Conservation (phyloP, 2,888 invertebrate genomes). For the Acronicta aceris region DNA sequence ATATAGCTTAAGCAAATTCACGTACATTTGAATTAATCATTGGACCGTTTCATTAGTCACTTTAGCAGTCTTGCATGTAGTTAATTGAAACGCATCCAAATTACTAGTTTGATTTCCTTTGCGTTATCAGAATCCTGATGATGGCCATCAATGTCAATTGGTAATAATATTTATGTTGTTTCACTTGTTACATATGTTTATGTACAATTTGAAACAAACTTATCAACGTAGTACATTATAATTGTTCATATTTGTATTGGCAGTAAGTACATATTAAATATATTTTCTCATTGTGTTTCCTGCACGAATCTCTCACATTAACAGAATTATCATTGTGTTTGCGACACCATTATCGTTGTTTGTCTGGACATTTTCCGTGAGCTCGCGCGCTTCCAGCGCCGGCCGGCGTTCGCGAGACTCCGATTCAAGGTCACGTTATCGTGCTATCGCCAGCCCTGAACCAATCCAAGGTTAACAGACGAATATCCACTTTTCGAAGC, state of each 20-base stretch:
- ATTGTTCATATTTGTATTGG: conserved; percentile 53
- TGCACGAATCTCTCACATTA: conserved; percentile 52
- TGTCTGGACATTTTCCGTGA: conserved; percentile 84
- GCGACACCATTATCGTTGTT: conserved; percentile 80
- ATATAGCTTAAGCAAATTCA: conserved; percentile 71
- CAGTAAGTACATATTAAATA: conserved; percentile 58
- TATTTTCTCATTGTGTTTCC: conserved; percentile 68
- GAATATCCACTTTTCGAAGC: conserved; percentile 62
- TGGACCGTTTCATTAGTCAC: conserved; percentile 83
- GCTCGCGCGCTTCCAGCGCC: conserved; percentile 80
- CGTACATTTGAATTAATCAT: conserved; percentile 83
- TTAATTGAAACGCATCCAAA: conserved; percentile 85
- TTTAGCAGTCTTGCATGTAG: conserved; percentile 75
- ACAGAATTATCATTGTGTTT: conserved; percentile 69
- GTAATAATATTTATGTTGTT: conserved; percentile 40
- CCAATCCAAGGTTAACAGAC: conserved; percentile 74
- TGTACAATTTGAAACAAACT: conserved; percentile 31
- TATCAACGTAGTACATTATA: conserved; percentile 23
- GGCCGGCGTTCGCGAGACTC: conserved; percentile 84
- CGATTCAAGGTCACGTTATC: conserved; percentile 88
- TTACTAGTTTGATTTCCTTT: conserved; percentile 63
- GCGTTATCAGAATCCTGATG: conserved; percentile 47
- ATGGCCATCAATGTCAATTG: conserved; percentile 46
- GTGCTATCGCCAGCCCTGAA: conserved; percentile 85
- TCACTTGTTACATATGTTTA: conserved; percentile 39